Base-by-base conservation (phyloP, 2,113 vertebrate species). In the Martes martes region DNA sequence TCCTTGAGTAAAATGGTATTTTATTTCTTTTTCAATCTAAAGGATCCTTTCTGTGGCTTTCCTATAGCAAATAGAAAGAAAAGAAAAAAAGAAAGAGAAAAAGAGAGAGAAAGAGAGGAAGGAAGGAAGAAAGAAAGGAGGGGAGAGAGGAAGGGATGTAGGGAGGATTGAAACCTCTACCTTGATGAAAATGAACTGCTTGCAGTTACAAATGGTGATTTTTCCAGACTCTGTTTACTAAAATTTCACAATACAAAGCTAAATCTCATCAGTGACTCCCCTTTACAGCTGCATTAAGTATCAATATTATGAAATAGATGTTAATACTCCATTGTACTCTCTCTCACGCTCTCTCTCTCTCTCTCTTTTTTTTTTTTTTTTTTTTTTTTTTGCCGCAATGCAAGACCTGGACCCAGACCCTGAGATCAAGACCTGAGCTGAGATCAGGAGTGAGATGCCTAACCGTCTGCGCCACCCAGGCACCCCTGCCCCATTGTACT, bases 111-210 rank as follows among this genome's bases (percentile, higher is more conserved):
- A 9, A 73, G 39, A 42, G 39, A 26, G 6, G 21, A 3, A 39
- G 10, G 21, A 6, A 39, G 8, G 69, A 11, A 73, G 8, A 0
- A 19, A 80, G 23, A 0, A 42, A 42, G 11, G 10, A 1, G 19
- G 36, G 21, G 0, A 11, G 2, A 11, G 21, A 6, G 10, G 11
- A 5, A 6, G 6, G 23, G 11, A 26, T 2, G 39, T 0, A 45
- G n/a, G 11, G 2, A 26, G 84, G 36, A 15, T 28, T 59, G 59
- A 90, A 90, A 19, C 3, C 4, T 83, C 61, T 6, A 39, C 7
- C 11, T 87, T 76, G 9, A n/a, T 57, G 61, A 90, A 82, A 82
- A 73, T 59, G 36, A 19, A 76, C 69, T 2, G 31, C 14, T 76
- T 83, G 0, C 39, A 73, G 10, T 81, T 87, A 24, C 1, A 92